Evolutionary conservation across 2,797 vertebrate genomes (phyloP), one percentile per base, ranked within the genome.

Genomic region (Fistularia tabacaria): DNA sequence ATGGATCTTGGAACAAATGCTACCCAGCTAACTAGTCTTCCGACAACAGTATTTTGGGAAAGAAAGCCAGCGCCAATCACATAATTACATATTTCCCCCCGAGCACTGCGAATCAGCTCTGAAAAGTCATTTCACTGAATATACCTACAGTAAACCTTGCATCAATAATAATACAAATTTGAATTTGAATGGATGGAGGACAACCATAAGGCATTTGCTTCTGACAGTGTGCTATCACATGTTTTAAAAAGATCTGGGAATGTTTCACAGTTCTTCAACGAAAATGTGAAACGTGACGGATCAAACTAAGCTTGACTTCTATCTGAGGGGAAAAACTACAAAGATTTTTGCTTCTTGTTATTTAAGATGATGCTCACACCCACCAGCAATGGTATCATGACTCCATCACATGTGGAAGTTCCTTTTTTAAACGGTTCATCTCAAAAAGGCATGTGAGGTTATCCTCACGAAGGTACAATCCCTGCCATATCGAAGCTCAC

Each of bases 381-480:
- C 73, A 66, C 71, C 59, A 11, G 58, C 62, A 15, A 46, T 9
- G 51, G 64, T 65, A 71, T 78, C 66, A 63, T 64, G 37, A 1
- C 58, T 58, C 49, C 49, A 25, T 25, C 25, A 5, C 25, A 25
- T 25, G 25, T 25, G 25, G 59, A 57, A 72, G 76, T 71, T 69
- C 47, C 50, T 72, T 71, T 69, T 77, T 57, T 46, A 51, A 67
- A 69, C 37, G 66, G 66, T 78, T 81, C 69, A 71, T 79, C 73
- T 78, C 48, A 53, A 59, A 69, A 79, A 77, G 79, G 74, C 65
- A 55, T 52, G 50, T 78, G 65, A 82, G 85, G 84, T 84, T 86
- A 85, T 88, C 83, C 67, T 60, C 51, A 54, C 64, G 41, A 56
- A 74, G 63, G 74, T 74, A 54, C 73, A 66, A 82, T 78, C 66